Evolutionary conservation across 2,113 vertebrate genomes (phyloP), one percentile per base, ranked within the genome.

Genomic region (Rynchops niger): DNA sequence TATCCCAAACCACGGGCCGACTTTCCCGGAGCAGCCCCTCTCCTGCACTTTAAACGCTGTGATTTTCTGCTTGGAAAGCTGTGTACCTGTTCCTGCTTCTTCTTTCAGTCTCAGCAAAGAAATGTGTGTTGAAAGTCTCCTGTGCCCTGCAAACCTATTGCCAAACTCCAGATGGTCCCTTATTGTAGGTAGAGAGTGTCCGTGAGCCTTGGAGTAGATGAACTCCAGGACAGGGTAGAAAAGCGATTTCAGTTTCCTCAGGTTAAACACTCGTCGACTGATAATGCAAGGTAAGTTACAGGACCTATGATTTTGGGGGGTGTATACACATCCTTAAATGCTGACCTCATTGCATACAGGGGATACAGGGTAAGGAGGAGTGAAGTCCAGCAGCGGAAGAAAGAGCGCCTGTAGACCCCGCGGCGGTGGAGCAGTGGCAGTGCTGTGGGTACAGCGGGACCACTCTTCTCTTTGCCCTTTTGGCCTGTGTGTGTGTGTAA

Each of bases 271-370:
- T 34, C n/a, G 34, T 34, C 34, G 42, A 29, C 17, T 38, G 22
- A 25, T 43, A 85, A 42, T 16, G 12, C 29, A 50, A 65, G 11
- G 12, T n/a, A 77, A 55, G 69, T 49, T 25, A 16, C 0, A 42
- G n/a, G 30, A 65, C 12, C 2, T 30, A 17, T 0, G 3, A 10
- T 49, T 66, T 83, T 58, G 59, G 15, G 26, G 73, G 36, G 11
- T 12, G 16, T 20, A 11, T n/a, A 25, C 30, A 65, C 32, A 38
- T n/a, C 30, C 32, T 77, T 61, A 73, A 66, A 62, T 18, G 18
- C 27, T 43, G 47, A 49, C 49, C 42, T 83, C 4, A 3, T 56
- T 49, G 7, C 0, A 0, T 10, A 15, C 7, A 11, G 45, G 43
- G 12, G 19, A 12, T 25, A 23, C 3, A 34, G 43, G 9, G 27